These are phyloP conservation scores for Cnemophilus loriae DNA, from an alignment of 2,113 vertebrate species.

Conservation along the genomic window DNA sequence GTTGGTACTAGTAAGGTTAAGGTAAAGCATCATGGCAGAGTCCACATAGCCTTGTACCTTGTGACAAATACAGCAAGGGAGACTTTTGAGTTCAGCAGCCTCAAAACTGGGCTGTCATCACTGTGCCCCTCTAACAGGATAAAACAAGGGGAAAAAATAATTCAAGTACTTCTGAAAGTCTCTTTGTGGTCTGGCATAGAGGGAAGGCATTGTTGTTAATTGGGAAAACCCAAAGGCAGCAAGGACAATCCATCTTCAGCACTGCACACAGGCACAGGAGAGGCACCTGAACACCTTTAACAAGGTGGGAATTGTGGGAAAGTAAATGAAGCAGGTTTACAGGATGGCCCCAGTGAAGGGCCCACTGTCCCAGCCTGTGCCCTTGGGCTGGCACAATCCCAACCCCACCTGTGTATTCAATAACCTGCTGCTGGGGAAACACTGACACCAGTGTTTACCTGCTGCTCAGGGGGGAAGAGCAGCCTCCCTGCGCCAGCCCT, in stretches of 20 bases:
- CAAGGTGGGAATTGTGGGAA: neutral
- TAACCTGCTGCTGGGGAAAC: neutral
- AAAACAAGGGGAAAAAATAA: neutral
- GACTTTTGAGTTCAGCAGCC: neutral
- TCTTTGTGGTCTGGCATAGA: neutral
- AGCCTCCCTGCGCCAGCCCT: rapidly evolving
- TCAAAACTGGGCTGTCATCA: neutral
- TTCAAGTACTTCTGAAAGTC: neutral
- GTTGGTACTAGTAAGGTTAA: neutral
- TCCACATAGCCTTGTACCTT: neutral
- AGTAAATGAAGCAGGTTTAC: neutral
- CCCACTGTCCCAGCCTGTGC: neutral
- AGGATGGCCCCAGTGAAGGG: neutral
- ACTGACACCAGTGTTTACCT: too few relatives aligned
- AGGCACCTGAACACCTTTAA: neutral
- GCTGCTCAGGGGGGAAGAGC: neutral
- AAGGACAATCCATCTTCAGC: neutral
- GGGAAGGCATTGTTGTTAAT: neutral
- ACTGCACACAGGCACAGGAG: neutral
- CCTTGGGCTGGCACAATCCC: neutral
- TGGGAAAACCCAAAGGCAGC: neutral
- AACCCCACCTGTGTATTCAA: neutral
- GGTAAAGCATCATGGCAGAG: neutral
- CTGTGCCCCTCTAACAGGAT: neutral
- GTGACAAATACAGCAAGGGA: neutral